Evolutionary conservation across 2,113 vertebrate species (phyloP).

Genomic region (Gymnorhina tibicen): DNA sequence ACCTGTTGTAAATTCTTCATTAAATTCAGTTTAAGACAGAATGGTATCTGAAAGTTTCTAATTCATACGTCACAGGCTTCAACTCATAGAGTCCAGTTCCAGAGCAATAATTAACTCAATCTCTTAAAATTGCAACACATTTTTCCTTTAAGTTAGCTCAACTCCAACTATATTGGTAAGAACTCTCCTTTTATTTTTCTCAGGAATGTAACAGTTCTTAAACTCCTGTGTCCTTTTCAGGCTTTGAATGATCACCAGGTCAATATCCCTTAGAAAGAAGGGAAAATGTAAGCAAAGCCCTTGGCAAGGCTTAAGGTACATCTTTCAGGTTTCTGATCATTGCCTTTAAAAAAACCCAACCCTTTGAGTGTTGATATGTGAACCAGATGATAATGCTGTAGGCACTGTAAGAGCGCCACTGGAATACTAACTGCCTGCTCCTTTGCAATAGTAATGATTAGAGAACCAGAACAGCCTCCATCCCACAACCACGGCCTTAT

Average conservation of each 20-base stretch:
- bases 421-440: background rate
- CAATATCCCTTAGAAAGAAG: background rate
- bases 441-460: background rate
- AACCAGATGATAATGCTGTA: background rate
- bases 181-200: background rate
- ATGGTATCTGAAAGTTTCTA: background rate
- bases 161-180: background rate
- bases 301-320: background rate
- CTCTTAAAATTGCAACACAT: background rate
- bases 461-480: background rate
- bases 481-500: rapidly evolving
- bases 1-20: background rate
- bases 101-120: background rate
- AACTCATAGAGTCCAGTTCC: background rate
- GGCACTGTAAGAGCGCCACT: background rate
- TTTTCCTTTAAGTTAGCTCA: background rate
- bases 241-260: background rate
- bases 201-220: background rate
- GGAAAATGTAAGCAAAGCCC: background rate
- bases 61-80: background rate
- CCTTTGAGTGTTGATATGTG: background rate
- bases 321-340: background rate
- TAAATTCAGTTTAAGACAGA: background rate
- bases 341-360: background rate
- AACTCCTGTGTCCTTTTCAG: background rate